Percentiles rank a stretch among this genome's conserved stretches.
These are phyloP conservation scores for Oxytorus armatus DNA, from an alignment of 2,888 invertebrate genomes.

Conservation along the genomic window DNA sequence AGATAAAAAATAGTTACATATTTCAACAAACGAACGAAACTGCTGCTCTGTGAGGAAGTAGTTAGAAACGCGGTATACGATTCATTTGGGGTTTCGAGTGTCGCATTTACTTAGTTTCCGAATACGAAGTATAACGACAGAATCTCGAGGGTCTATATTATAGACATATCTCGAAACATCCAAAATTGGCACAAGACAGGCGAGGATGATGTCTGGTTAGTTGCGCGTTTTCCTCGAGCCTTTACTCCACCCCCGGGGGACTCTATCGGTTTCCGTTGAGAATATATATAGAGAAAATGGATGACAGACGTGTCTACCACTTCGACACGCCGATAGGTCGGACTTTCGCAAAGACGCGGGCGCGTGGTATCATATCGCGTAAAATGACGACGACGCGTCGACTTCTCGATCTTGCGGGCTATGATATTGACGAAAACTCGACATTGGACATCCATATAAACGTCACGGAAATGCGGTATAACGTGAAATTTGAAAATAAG, in stretches of 20 bases:
- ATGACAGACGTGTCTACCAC: slow-evolving; percentile 40
- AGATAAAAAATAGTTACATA: too few species aligned
- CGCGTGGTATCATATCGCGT: slow-evolving; percentile 8
- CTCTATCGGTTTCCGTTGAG: slow-evolving; percentile 39
- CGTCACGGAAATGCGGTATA: not conserved
- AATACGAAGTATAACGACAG: slow-evolving; percentile 7
- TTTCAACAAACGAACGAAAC: too few species aligned
- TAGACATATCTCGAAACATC: slow-evolving; percentile 15
- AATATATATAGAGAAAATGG: slow-evolving; percentile 30
- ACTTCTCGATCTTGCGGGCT: not conserved
- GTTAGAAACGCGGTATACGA: not conserved
- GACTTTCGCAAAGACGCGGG: slow-evolving; percentile 25
- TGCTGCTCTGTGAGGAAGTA: not conserved
- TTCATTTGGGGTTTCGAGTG: not conserved
- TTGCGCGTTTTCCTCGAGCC: slow-evolving; percentile 41
- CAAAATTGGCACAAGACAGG: slow-evolving; percentile 47
- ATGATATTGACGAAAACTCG: not conserved
- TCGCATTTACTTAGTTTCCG: slow-evolving; percentile 13
- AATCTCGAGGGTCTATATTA: slow-evolving; percentile 14
- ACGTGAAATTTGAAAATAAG: too few species aligned
- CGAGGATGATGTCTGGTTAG: slow-evolving; percentile 48
- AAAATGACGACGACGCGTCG: slow-evolving; percentile 6
- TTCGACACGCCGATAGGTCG: slow-evolving; percentile 38
- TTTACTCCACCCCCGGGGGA: slow-evolving; percentile 43
- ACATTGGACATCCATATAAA: not conserved